Conservation (phyloP, 2,888 invertebrate genomes). For the Pristionchus fissidentatus region DNA sequence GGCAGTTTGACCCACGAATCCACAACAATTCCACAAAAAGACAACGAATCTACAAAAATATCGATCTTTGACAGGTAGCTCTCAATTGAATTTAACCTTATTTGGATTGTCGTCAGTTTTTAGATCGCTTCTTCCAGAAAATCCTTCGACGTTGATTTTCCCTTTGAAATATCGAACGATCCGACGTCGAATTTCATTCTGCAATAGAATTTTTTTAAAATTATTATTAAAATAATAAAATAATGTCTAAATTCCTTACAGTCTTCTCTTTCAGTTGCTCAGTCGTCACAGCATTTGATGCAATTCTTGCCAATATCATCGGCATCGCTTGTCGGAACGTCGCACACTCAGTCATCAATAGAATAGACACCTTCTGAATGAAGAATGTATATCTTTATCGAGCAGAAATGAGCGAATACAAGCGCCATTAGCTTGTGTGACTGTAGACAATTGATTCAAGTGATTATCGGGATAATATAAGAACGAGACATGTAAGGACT, state of each 20-base stretch:
- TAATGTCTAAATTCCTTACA: neutral
- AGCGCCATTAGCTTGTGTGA: no score
- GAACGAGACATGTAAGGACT: neutral
- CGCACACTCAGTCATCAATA: no score
- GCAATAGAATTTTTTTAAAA: neutral
- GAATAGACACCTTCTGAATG: no score
- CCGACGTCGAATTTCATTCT: neutral
- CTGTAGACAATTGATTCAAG: no score
- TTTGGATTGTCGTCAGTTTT: constrained; percentile 1
- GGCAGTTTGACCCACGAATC: neutral
- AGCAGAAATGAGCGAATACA: no score
- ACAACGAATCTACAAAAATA: neutral
- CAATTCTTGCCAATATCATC: neutral
- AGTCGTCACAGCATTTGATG: neutral
- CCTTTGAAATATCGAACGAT: neutral
- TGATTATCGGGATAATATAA: no score
- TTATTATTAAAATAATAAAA: neutral
- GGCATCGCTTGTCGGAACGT: neutral
- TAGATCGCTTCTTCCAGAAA: neutral
- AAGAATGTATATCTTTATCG: no score
- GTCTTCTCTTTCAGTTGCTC: neutral
- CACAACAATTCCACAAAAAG: constrained; percentile 14
- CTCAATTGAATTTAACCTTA: neutral
- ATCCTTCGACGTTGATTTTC: neutral
- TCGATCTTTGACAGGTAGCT: neutral